Evolutionary conservation across 2,113 vertebrate species (phyloP), one percentile per base, ranked within the genome.

Genomic region (Cavia porcellus): DNA sequence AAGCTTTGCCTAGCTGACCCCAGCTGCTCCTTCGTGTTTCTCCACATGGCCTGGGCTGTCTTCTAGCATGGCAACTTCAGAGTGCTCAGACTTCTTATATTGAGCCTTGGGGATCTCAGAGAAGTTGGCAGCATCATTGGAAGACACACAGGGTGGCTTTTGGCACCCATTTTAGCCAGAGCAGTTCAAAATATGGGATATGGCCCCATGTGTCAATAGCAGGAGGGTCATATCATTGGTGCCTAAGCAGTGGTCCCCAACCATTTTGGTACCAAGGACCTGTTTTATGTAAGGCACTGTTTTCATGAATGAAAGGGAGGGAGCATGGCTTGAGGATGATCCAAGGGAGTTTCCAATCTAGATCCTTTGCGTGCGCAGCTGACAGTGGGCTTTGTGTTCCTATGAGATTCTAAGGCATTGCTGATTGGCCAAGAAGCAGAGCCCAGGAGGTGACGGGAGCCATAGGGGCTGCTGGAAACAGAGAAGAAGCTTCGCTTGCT

Each of bases 11-110:
- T 5, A 70, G 35, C 6, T 30, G 10, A 57, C 2, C 22, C 17
- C 9, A 7, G 14, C 3, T 20, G 4, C 28, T 59, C 0, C 38
- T 59, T 1, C 0, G 0, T 7, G 55, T 47, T 14, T 61, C 14
- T 66, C 50, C 13, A 4, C 12, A 19, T 35, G 55, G 42, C 55
- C 17, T 80, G 38, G 20, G 50, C 30, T 70, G 52, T 70, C 66
- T 84, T 2, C 15, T 20, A 14, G 42, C 12, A 10, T 10, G 35
- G 80, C 0, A 5, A 77, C 81, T 30, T 64, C 28, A 2, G 4
- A 47, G 66, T 1, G 4, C 4, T 82, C 24, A 24, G 50, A 24
- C 47, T 68, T n/a, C 75, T 86, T 57, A 17, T 17, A 14, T 5
- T 32, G 52, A 79, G 61, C 25, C 38, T 55, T 7, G 20, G 75